These are phyloP conservation scores for Hydrophis major DNA, from an alignment of 2,797 vertebrate genomes.

Conservation along the genomic window DNA sequence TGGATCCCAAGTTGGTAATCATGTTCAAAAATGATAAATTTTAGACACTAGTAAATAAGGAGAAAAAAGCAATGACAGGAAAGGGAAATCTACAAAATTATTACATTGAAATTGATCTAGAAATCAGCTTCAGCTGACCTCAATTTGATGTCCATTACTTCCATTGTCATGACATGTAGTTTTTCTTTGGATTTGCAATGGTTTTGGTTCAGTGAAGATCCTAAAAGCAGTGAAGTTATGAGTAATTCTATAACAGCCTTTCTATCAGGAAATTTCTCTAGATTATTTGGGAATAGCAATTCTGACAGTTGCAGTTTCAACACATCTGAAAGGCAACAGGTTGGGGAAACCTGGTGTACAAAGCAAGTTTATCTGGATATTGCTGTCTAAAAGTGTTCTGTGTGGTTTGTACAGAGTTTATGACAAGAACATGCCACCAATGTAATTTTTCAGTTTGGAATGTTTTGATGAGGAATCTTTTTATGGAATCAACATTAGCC, in stretches of 20 bases:
- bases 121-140: not conserved
- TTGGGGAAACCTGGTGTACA: not conserved
- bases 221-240: not conserved
- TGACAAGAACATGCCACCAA: not conserved
- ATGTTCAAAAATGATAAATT: not conserved
- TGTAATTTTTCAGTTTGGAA: not conserved
- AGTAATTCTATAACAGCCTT: not conserved
- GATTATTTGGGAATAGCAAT: not conserved
- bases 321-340: not conserved
- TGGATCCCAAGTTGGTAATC: not conserved
- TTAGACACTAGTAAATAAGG: not conserved
- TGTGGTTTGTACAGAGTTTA: not conserved
- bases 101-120: not conserved
- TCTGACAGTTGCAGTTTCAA: not conserved
- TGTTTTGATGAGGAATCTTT: not conserved
- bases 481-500: not conserved
- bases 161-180: not conserved
- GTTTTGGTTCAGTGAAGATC: not conserved
- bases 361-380: too few relatives aligned
- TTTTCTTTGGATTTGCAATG: not conserved
- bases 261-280: not conserved
- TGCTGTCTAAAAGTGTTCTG: not conserved
- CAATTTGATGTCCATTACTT: not conserved
- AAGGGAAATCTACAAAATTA: not conserved
- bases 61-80: not conserved